These are phyloP conservation scores for Kradibia gibbosae DNA, from an alignment of 1,140 invertebrate genomes.

Conservation along the genomic window DNA sequence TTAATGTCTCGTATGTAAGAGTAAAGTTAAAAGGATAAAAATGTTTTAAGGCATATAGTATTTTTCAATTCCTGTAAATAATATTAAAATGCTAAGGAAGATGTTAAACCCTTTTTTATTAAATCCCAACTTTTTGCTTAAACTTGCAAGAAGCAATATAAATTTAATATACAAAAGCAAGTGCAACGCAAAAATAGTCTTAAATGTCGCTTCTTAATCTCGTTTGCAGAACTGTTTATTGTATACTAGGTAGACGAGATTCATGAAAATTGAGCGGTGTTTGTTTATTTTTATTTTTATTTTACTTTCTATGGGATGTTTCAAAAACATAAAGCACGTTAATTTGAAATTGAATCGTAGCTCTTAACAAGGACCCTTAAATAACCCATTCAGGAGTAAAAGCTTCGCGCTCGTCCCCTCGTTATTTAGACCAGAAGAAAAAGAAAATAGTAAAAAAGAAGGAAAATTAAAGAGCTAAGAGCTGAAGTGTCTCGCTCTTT, in stretches of 20 bases:
- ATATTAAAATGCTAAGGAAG: not conserved
- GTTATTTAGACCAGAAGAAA: not conserved
- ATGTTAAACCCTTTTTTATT: not conserved
- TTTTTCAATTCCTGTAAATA: conserved; percentile 1
- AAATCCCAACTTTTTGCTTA: conserved; percentile 8
- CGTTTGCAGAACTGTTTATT: not conserved
- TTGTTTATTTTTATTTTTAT: not conserved
- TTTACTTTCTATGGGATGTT: not conserved
- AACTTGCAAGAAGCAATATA: not conserved
- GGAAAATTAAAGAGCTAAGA: conserved; percentile 24
- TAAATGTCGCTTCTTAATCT: conserved; percentile 27
- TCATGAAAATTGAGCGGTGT: not conserved
- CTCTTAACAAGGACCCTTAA: conserved; percentile 31
- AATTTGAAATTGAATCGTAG: conserved; percentile 46
- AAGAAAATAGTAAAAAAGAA: not conserved
- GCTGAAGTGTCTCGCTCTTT: conserved; percentile 23
- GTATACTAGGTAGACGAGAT: not conserved
- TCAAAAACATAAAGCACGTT: conserved; percentile 28
- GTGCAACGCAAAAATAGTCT: not conserved
- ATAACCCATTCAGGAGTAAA: conserved; percentile 23
- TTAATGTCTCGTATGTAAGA: too few species aligned
- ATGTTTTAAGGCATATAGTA: not conserved
- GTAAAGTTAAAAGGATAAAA: not conserved
- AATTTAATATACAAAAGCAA: not conserved
- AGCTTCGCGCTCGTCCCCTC: conserved; percentile 13